Conservation (phyloP, 2,888 invertebrate genomes). For the Timandra comae region DNA sequence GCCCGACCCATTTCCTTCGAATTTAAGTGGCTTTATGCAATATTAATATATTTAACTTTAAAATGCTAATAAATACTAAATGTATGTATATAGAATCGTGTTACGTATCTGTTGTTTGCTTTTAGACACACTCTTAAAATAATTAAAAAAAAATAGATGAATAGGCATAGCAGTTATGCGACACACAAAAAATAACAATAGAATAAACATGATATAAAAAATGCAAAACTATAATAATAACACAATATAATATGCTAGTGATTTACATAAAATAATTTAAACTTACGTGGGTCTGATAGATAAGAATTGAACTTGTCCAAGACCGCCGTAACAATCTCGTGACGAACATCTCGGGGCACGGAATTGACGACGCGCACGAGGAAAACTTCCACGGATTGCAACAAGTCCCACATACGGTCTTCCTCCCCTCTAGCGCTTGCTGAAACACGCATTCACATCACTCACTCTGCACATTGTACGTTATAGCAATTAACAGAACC, state of each 20-base stretch:
- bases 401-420: constrained; percentile 41
- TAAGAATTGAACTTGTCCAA: constrained; percentile 77
- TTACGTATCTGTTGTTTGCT: no score
- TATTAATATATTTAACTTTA: no score
- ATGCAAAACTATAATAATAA: no score
- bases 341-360: constrained; percentile 41
- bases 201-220: constrained; percentile 3
- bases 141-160: neutral
- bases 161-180: neutral
- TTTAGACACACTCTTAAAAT: no score
- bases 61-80: no score
- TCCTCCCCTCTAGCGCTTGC: constrained; percentile 42
- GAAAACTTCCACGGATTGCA: constrained; percentile 53
- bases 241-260: neutral
- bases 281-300: constrained; percentile 77
- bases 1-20: no score
- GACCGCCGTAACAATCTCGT: constrained; percentile 72
- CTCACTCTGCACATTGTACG: no score
- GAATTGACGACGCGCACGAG: constrained; percentile 45
- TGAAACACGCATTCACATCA: constrained; percentile 17
- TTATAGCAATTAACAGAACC: no score
- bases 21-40: no score
- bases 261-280: constrained; percentile 1
- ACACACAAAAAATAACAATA: neutral
- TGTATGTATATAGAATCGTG: no score